Evolutionary conservation across 2,797 vertebrate species (phyloP), one percentile per base, ranked within the genome.

Genomic region (Protonibea diacanthus): DNA sequence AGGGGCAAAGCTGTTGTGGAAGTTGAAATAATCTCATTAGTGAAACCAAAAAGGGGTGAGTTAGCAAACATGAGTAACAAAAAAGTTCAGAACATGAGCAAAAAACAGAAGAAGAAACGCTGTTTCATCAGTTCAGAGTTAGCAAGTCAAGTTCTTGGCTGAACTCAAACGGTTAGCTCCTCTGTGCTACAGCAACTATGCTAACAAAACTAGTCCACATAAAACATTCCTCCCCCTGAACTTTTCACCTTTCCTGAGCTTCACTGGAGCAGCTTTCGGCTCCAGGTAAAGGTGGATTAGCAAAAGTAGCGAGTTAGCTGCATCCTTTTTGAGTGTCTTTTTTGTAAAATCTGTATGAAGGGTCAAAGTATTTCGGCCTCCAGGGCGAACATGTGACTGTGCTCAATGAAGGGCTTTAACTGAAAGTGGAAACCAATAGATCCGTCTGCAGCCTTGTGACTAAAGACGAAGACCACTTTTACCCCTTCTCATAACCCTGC

Each of bases 401-500:
- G 47, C 67, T 85, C 49, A 81, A 64, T 73, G 67, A 74, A 17
- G 48, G 23, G 53, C 70, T 85, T 83, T 40, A 71, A 51, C n/a
- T 78, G 3, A 71, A 70, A 71, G 67, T 69, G 74, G 74, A 80
- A 79, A 53, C 80, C 62, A 45, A 33, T 33, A 53, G 55, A 69
- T 80, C 29, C 20, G 21, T 49, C 49, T 53, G 70, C 6, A 33
- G 65, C 77, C 76, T 63, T 49, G 78, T 64, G 85, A 81, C 74
- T 59, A 53, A 33, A 33, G 7, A 69, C 69, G 53, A 70, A 21
- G 23, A 64, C 21, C 1, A 1, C 25, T 18, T 68, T 63, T 25
- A 17, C 5, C 44, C 45, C 15, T 4, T 2, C n/a, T 6, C 47
- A 4, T 1, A 61, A 42, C 47, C n/a, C 3, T 14, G 29, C 25